Evolutionary conservation across 1,140 invertebrate species (phyloP), one percentile per base, ranked within the genome.

Genomic region (Drosophila santomea): DNA sequence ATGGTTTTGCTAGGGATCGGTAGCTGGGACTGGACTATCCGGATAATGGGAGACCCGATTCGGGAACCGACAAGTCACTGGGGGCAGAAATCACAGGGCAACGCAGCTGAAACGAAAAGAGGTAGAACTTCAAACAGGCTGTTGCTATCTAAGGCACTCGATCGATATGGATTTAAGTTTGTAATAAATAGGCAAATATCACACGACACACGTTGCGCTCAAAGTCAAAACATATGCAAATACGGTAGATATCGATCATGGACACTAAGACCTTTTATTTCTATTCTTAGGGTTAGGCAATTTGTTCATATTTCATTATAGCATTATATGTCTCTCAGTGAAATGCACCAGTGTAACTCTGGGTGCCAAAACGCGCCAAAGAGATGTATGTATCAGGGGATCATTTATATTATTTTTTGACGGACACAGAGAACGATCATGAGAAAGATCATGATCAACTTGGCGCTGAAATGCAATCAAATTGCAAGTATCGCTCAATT

Each of bases 21-120:
- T n/a, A 1, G 6, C 11, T 51, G 48, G 23, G 6, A 12, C 28
- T 57, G 58, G 32, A n/a, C n/a, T 23, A 38, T 61, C 47, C 51
- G 60, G 28, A 57, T 47, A 17, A 41, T 43, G 7, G n/a, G 25
- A 25, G 25, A 4, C 25, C 25, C 4, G 10, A 10, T 8, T 67
- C 36, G 66, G 36, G n/a, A 44, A 43, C 55, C 58, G 47, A 48
- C 35, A 20, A 20, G 44, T 20, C 50, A 71, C 64, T 10, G 48
- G 64, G 48, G 25, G 47, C 15, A 12, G 51, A 50, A n/a, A 50
- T 51, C 50, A 54, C 41, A n/a, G 25, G 35, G 10, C 11, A 23
- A n/a, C 57, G 44, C 20, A 48, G 58, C 41, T 58, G 45, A 7
- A 63, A 61, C 17, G 58, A 57, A 83, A 73, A 72, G 41, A 86